Evolutionary conservation across 2,888 invertebrate species (phyloP).

Genomic region (Caenorhabditis sp.): DNA sequence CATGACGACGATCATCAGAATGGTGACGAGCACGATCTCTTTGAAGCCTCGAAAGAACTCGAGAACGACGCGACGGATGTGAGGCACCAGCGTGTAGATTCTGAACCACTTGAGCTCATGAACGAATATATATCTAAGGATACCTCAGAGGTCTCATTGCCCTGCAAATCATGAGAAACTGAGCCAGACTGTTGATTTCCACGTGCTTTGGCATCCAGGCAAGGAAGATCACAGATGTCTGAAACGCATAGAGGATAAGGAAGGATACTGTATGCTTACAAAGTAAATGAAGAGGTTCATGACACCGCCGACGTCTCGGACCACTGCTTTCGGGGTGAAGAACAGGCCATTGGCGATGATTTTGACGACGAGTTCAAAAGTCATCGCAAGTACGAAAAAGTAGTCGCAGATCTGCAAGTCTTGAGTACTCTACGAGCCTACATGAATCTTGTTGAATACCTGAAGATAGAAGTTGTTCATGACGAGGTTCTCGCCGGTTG

Average conservation of each 20-base stretch:
- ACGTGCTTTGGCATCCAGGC: constrained; percentile 95
- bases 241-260: no score
- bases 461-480: constrained; percentile 94
- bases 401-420: constrained; percentile 87
- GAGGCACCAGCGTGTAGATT: constrained; percentile 97
- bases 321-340: constrained; percentile 98
- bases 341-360: constrained; percentile 96
- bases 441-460: constrained; percentile 81
- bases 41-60: constrained; percentile 98
- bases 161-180: constrained; percentile 94
- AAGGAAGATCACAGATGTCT: constrained; percentile 94
- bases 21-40: constrained; percentile 96
- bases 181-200: constrained; percentile 93
- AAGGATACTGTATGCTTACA: no score
- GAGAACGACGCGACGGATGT: constrained; percentile 98
- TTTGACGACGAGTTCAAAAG: constrained; percentile 93
- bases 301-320: constrained; percentile 96
- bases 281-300: constrained; percentile 97
- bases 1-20: constrained; percentile 94
- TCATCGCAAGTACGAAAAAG: constrained; percentile 98
- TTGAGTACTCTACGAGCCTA: no score
- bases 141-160: constrained; percentile 88
- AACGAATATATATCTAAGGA: no score
- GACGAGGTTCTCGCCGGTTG: constrained; percentile 83
- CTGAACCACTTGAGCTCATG: no score